These are phyloP conservation scores for Homalodisca vitripennis DNA, from an alignment of 1,140 invertebrate genomes.

Conservation along the genomic window DNA sequence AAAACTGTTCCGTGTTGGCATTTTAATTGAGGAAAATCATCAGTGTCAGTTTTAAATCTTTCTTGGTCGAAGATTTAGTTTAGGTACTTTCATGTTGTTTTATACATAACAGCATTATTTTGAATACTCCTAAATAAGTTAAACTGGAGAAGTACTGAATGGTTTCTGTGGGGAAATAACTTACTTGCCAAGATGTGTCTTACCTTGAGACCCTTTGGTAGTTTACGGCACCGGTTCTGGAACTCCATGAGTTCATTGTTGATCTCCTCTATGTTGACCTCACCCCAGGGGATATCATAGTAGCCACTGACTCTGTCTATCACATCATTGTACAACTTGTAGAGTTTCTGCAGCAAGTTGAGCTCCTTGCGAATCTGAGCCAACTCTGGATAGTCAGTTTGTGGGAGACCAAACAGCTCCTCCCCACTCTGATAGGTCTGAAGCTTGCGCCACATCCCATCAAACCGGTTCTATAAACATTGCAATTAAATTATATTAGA, in stretches of 20 bases:
- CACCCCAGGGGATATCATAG: constrained; percentile 94
- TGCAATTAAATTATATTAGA: too few relatives aligned
- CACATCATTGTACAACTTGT: constrained; percentile 95
- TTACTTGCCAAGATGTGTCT: too few relatives aligned
- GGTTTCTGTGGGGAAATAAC: too few relatives aligned
- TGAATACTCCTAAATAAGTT: too few relatives aligned
- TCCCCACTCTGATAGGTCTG: constrained; percentile 92
- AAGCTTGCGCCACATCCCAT: constrained; percentile 91
- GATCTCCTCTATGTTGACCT: constrained; percentile 96
- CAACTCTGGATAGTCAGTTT: constrained; percentile 89
- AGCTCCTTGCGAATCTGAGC: constrained; percentile 92
- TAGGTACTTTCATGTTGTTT: too few relatives aligned
- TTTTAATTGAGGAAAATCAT: too few relatives aligned
- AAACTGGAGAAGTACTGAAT: too few relatives aligned
- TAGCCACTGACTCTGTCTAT: constrained; percentile 95
- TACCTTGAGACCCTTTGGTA: constrained; percentile 76
- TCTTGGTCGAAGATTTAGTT: too few relatives aligned
- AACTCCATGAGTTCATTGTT: constrained; percentile 97
- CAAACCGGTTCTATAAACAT: constrained; percentile 87
- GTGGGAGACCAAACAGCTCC: constrained; percentile 87
- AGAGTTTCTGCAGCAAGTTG: constrained; percentile 93
- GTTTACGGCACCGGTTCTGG: constrained; percentile 90
- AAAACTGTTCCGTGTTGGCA: too few relatives aligned
- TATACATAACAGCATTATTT: too few relatives aligned
- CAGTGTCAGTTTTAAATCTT: too few relatives aligned